Evolutionary conservation across 2,888 invertebrate genomes (phyloP).

Genomic region (Choristoneura rosaceana): DNA sequence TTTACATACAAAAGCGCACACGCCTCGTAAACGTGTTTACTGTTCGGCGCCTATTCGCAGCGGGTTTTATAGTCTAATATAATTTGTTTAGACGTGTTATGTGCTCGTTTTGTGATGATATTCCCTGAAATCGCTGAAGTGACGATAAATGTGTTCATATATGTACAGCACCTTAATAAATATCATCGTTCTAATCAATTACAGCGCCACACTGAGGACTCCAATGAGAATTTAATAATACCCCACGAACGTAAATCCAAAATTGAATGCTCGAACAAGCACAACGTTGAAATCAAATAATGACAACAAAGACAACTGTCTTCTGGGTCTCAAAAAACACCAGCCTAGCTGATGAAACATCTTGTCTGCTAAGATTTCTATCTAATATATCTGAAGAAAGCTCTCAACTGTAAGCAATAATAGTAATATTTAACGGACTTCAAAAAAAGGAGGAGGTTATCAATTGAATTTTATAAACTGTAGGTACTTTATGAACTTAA

Average conservation of each 20-base stretch:
- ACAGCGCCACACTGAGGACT: neutral
- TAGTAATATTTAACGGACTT: neutral
- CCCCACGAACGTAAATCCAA: neutral
- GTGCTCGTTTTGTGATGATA: conserved; percentile 17
- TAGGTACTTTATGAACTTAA: too few relatives aligned
- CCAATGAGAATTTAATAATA: neutral
- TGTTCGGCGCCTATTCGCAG: conserved; percentile 43
- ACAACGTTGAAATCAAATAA: neutral
- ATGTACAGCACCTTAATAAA: neutral
- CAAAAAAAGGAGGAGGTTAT: too few relatives aligned
- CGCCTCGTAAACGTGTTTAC: conserved; percentile 44
- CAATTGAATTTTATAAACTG: too few relatives aligned
- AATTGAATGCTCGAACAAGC: neutral
- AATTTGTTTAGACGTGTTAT: conserved; percentile 38
- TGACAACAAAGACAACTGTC: neutral
- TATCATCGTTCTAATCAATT: neutral
- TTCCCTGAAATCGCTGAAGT: conserved; percentile 5
- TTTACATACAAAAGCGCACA: conserved; percentile 31
- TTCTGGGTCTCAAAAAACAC: neutral
- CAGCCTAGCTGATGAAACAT: neutral
- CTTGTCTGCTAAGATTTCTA: neutral
- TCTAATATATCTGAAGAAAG: neutral
- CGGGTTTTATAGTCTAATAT: conserved; percentile 43
- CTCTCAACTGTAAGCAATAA: neutral
- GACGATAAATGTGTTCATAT: neutral